A percentile compares a stretch with the other conserved stretches of the same genome.
phyloP scores from a whole-genome alignment of 2,888 invertebrate species.

The Drosophila subquinaria region DNA sequence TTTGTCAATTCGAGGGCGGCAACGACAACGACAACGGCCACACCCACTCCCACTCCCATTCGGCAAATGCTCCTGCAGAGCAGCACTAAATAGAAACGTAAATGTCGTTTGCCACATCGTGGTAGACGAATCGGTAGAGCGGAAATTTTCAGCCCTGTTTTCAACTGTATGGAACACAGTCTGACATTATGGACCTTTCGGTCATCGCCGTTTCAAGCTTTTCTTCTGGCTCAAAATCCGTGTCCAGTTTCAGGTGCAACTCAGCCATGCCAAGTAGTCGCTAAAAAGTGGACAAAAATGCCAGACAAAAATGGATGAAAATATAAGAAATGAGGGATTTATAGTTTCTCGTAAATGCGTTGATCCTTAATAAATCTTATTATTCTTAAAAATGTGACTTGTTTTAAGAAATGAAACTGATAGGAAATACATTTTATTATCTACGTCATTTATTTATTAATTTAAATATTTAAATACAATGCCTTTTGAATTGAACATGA shows the following conservation, averaged over 20 bases:
- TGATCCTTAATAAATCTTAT: background rate
- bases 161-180: background rate
- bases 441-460: too few species aligned
- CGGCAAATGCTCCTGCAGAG: background rate
- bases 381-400: too few species aligned
- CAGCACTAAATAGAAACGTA: background rate
- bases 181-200: background rate
- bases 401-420: too few species aligned
- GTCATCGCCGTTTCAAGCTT: background rate
- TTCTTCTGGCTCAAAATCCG: background rate
- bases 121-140: background rate
- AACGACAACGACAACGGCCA: background rate
- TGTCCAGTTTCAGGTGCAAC: background rate
- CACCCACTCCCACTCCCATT: background rate
- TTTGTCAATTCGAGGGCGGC: slow-evolving; percentile 24
- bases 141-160: background rate
- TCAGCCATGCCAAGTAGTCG: background rate
- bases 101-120: background rate
- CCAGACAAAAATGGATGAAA: background rate
- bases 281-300: background rate
- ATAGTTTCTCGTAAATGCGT: background rate
- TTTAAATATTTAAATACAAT: too few species aligned
- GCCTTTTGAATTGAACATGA: too few species aligned
- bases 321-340: background rate
- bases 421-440: too few species aligned